Evolutionary conservation across 2,888 invertebrate genomes (phyloP), one percentile per base, ranked within the genome.

Genomic region (Tetanocera ferruginea): DNA sequence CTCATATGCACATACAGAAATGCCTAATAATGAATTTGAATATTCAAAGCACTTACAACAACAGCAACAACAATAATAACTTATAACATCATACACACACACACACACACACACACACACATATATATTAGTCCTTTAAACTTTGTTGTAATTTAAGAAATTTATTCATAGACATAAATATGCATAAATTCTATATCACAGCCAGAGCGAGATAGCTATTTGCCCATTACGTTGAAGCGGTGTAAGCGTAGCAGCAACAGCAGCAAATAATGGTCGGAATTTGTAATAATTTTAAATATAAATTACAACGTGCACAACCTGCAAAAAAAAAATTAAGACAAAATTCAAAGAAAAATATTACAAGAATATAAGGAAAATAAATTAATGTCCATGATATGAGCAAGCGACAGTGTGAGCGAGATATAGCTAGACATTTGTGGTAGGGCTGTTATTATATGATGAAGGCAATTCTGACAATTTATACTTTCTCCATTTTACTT

Each of bases 11-110:
- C 57, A 34, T 1, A 28, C 71, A 52, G 11, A 52, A 34, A 31
- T 31, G 52, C 31, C 70, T 34, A 31, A 52, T 31, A 52, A 71
- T 52, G 28, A 71, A n/a, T 71, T 52, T n/a, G 70, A 71, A 71
- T 31, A 52, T 70, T 70, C 52, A 52, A 51, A 52, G 25, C 85
- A 83, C 80, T 80, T 82, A 81, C 83, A 83, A 81, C 80, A 79
- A 74, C 78, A 76, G 43, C 79, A 77, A 62, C 77, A 51, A 23
- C 74, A 71, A 74, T 76, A 71, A n/a, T 73, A 72, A 70, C 64
- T 51, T 52, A 70, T 70, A 77, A 55, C 79, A 37, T 25, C 78
- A 69, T 78, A 6, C 31, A 62, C 14, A 52, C 52, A 52, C 14
- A 3, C 52, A 5, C 52, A n/a, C n/a, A 6, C 37, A 11, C 43